Base-by-base conservation (phyloP, 2,888 invertebrate genomes). In the Endomychus coccineus region DNA sequence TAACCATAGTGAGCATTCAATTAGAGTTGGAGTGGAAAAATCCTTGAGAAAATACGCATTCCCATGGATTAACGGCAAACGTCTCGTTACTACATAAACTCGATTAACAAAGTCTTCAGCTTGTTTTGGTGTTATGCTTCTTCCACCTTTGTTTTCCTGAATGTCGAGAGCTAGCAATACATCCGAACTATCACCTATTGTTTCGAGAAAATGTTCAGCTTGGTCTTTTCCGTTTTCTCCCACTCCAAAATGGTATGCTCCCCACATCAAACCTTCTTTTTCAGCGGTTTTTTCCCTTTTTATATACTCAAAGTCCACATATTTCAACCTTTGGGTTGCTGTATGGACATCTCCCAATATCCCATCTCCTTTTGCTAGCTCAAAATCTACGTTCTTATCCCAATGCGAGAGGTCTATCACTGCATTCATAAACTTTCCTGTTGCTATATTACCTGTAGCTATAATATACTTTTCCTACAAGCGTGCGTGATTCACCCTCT, bases 11-110 rank as follows among this genome's bases (percentile, higher is more conserved):
- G n/a, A n/a, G n/a, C n/a, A n/a, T n/a, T n/a, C n/a, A n/a, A n/a
- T n/a, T n/a, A n/a, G n/a, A n/a, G n/a, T n/a, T n/a, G n/a, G n/a
- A n/a, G n/a, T n/a, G n/a, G n/a, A n/a, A n/a, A n/a, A n/a, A n/a
- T n/a, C n/a, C n/a, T n/a, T n/a, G n/a, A n/a, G n/a, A n/a, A n/a
- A n/a, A n/a, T n/a, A n/a, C n/a, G n/a, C n/a, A n/a, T n/a, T n/a
- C n/a, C n/a, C n/a, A n/a, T 21, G n/a, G 21, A 21, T 21, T n/a
- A 21, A n/a, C n/a, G 21, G 21, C n/a, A 21, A 21, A 21, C 21
- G 21, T 7, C 21, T n/a, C n/a, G 21, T 21, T 6, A 21, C 21
- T 21, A 7, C 21, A 21, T 21, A n/a, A 21, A 21, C 21, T 21
- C n/a, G 6, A 21, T 21, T n/a, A 21, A 21, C 21, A 21, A 21